These are phyloP conservation scores for Halesus radiatus DNA, from an alignment of 1,140 invertebrate genomes.

Conservation along the genomic window DNA sequence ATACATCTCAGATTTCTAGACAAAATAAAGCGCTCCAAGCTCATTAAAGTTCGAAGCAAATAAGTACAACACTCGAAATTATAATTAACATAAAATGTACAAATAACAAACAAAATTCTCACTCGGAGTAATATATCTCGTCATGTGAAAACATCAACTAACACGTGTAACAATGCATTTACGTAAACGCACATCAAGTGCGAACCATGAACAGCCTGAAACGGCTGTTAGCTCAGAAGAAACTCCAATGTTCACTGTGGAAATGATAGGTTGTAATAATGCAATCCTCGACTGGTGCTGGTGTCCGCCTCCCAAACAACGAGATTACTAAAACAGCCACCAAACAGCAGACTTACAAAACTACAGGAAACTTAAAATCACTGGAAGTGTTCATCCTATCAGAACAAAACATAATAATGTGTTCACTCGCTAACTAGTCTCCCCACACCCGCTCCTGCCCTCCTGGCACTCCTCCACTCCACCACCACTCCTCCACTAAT, in stretches of 20 bases:
- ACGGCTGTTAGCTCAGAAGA: not conserved
- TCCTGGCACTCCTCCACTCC: not conserved
- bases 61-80: slow-evolving; percentile 39
- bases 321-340: not conserved
- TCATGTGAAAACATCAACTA: not conserved
- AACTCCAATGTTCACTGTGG: too few relatives aligned
- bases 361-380: slow-evolving; percentile 32
- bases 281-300: too few relatives aligned
- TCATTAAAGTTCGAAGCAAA: slow-evolving; percentile 36
- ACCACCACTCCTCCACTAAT: slow-evolving; percentile 3
- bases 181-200: not conserved
- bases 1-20: not conserved
- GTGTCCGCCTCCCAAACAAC: too few relatives aligned
- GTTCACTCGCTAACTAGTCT: not conserved
- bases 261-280: too few relatives aligned
- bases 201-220: not conserved
- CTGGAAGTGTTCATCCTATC: slow-evolving; percentile 7
- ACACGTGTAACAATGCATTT: not conserved
- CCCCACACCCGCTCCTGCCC: not conserved
- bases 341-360: not conserved
- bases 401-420: slow-evolving; percentile 6
- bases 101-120: slow-evolving; percentile 26
- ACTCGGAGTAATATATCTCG: not conserved
- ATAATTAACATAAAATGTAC: slow-evolving; percentile 37
- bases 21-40: slow-evolving; percentile 12